phyloP scores from a whole-genome alignment of 2,113 vertebrate species.

The Melozone crissalis region DNA sequence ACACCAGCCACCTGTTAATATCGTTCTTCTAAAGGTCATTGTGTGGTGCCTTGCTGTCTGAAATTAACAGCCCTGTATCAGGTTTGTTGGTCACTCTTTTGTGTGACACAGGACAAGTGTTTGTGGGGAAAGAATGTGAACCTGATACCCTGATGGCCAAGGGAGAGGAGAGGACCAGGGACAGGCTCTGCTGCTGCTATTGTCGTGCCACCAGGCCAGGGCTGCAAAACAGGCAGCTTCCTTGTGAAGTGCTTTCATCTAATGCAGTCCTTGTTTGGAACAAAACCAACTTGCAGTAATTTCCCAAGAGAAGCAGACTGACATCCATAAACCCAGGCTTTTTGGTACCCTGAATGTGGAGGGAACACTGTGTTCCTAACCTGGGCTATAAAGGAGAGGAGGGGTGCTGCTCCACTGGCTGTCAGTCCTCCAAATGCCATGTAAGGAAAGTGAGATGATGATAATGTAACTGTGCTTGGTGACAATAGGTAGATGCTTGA shows the following conservation, averaged over 20 bases:
- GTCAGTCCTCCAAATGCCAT: background rate
- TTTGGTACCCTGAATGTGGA: background rate
- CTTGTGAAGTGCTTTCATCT: background rate
- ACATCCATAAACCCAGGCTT: background rate
- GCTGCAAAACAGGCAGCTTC: background rate
- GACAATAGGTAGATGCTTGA: background rate
- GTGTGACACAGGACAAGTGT: conserved; percentile 68
- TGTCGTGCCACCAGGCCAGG: background rate
- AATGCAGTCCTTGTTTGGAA: background rate
- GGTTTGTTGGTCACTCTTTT: conserved; percentile 74
- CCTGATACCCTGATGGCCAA: background rate
- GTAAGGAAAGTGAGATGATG: background rate
- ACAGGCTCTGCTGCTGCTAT: background rate
- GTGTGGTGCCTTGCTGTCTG: conserved; percentile 77
- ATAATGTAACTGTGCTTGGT: conserved; percentile 5
- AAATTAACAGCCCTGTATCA: conserved; percentile 67
- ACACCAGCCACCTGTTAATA: conserved; percentile 87
- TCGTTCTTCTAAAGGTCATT: conserved; percentile 85
- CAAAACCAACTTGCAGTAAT: background rate
- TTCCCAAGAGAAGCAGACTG: background rate
- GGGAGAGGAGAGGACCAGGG: background rate
- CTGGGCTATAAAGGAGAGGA: background rate
- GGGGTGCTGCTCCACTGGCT: background rate
- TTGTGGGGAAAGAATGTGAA: conserved; percentile 72
- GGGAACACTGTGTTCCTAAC: background rate